Evolutionary conservation across 2,888 invertebrate species (phyloP), one percentile per base, ranked within the genome.

Genomic region (Hydrotaea cyrtoneurina): DNA sequence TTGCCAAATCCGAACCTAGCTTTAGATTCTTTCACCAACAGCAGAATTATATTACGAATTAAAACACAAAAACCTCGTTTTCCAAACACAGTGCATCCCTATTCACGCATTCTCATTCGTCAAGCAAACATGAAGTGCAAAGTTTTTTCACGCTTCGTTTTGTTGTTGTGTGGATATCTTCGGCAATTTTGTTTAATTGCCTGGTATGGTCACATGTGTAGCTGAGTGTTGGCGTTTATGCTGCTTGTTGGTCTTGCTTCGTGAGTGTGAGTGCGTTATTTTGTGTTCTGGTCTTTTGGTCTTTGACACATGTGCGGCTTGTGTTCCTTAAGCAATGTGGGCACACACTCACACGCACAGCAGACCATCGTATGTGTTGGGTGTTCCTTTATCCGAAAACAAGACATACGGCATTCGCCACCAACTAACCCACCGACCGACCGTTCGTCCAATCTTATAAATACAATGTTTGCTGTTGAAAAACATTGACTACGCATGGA

Each of bases 111-210:
- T 50, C 50, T 15, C n/a, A n/a, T 50, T 15, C 50, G n/a, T 26
- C 26, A 71, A n/a, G 26, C 21, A 50, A 53, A 46, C 53, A 46
- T 64, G 17, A 4, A 11, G 59, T 23, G 23, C 23, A 59, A 59
- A 0, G 31, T 50, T 50, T n/a, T 50, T 50, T 62, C 26, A 13
- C 59, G 11, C 31, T 31, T 26, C 26, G 8, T 31, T 23, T 4
- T 21, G 8, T 43, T 43, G 3, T 43, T 43, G 7, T 31, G 31
- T 31, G 31, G 7, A 31, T 23, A 50, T 50, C 15, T 50, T 59
- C 26, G 59, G 46, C 66, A 23, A 69, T 69, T 69, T 69, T 69
- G 3, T 69, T 69, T 69, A 69, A 69, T 69, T 46, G 46, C 66
- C 43, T 69, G 46, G 46, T n/a, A 50, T 50, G 66, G 23, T 46